Conservation (phyloP, 1,140 invertebrate species). For the Bombus impatiens region DNA sequence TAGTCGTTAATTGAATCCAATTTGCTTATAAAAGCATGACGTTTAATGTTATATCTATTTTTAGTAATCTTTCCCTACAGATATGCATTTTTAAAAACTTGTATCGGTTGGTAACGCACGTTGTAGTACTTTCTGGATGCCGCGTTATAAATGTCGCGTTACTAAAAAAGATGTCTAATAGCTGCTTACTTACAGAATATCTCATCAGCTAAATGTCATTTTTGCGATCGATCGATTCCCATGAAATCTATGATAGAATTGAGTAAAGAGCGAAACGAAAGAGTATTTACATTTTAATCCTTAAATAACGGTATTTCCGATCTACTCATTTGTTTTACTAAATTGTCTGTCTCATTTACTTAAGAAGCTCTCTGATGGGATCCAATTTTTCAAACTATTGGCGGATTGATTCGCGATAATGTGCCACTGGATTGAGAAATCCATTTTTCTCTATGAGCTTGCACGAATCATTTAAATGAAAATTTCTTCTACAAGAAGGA, state of each 20-base stretch:
- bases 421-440: neutral
- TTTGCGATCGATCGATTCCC: slow-evolving; percentile 5
- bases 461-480: neutral
- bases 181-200: neutral
- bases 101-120: neutral
- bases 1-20: neutral
- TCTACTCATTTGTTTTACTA: neutral
- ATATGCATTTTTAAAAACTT: neutral
- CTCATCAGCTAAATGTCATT: neutral
- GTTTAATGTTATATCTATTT: neutral
- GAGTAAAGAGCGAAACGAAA: no score
- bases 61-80: neutral
- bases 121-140: neutral
- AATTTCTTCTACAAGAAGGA: neutral
- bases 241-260: neutral
- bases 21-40: neutral
- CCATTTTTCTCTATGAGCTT: neutral
- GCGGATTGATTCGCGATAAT: neutral
- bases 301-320: neutral
- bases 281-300: neutral
- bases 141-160: neutral
- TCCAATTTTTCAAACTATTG: neutral
- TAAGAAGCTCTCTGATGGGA: neutral
- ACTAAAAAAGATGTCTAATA: neutral
- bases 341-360: neutral